Base-by-base conservation (phyloP, 2,113 vertebrate genomes). In the Alligator sinensis region DNA sequence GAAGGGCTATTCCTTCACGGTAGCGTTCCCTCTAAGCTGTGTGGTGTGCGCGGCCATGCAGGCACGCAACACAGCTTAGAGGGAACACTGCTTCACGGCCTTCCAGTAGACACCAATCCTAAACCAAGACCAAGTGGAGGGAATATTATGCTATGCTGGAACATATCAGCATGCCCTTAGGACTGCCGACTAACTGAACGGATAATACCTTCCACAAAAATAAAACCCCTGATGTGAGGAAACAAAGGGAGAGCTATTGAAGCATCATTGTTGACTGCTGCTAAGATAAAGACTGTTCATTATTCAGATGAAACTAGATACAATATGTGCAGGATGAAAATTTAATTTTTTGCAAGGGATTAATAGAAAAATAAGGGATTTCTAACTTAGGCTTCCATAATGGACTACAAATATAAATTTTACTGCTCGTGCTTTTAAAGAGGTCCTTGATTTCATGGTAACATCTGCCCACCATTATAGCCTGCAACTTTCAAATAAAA, bases 321-420 rank as follows among this genome's bases (percentile, higher is more conserved):
- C 74, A 62, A 30, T 55, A 81, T 58, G 61, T 80, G 63, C 76
- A 86, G 72, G 72, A 82, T 72, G 70, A 63, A 54, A 76, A 90
- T 89, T 64, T 77, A 27, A 74, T 86, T 87, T 87, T 93, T 74
- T 93, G 38, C 82, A 77, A 30, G 70, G 91, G 92, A 94, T 97
- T 97, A 94, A 63, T 60, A 66, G 93, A 88, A 91, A 70, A 18
- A 57, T 81, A 25, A 28, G 63, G 90, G 84, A 95, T 95, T 95
- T 96, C 78, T 58, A 90, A 91, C 77, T 77, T 66, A 30, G 95
- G 55, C 94, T 84, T 47, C 83, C 70, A 13, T 92, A 95, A 94
- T 86, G 88, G 92, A 91, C 61, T 79, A 86, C 59, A 92, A 94
- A 95, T 81, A 89, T 30, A 77, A 72, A 84, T 93, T 95, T 87